phyloP scores from a whole-genome alignment of 2,888 invertebrate species.

The Lymantria monacha region DNA sequence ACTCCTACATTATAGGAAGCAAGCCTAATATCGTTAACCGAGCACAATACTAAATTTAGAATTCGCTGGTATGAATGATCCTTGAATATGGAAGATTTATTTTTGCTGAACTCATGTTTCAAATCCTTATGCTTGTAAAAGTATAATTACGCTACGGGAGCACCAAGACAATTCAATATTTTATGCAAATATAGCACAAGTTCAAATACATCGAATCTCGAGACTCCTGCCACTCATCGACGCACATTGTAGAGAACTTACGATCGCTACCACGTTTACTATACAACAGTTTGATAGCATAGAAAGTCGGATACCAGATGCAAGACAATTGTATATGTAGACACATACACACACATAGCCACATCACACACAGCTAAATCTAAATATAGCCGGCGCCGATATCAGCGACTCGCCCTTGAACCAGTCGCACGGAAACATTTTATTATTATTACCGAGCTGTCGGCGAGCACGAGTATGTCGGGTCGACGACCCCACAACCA shows the following conservation, averaged over 20 bases:
- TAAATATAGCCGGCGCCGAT: slow-evolving; percentile 82
- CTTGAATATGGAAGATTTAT: too few relatives aligned
- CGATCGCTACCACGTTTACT: neutral
- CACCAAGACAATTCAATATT: slow-evolving; percentile 6
- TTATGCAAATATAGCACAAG: neutral
- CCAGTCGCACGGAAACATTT: slow-evolving; percentile 83
- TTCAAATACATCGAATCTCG: neutral
- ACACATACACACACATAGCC: slow-evolving; percentile 57
- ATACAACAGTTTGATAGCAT: slow-evolving; percentile 14
- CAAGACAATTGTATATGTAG: slow-evolving; percentile 58
- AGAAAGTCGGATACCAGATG: slow-evolving; percentile 36
- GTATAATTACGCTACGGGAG: too few relatives aligned
- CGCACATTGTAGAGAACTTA: neutral
- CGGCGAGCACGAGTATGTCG: slow-evolving; percentile 80
- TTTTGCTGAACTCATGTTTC: too few relatives aligned
- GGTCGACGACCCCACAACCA: slow-evolving; percentile 80
- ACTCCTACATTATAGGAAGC: too few relatives aligned
- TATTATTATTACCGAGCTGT: slow-evolving; percentile 82
- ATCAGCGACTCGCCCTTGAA: slow-evolving; percentile 83
- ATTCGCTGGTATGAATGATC: too few relatives aligned
- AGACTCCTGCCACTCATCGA: neutral
- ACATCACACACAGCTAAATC: slow-evolving; percentile 78
- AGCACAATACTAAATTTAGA: too few relatives aligned
- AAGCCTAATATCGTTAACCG: too few relatives aligned
- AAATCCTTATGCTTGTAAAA: too few relatives aligned